A percentile compares a stretch with the other conserved stretches of the same genome.
These are phyloP conservation scores for Stomorhina lunata DNA, from an alignment of 2,888 invertebrate species.

Conservation along the genomic window DNA sequence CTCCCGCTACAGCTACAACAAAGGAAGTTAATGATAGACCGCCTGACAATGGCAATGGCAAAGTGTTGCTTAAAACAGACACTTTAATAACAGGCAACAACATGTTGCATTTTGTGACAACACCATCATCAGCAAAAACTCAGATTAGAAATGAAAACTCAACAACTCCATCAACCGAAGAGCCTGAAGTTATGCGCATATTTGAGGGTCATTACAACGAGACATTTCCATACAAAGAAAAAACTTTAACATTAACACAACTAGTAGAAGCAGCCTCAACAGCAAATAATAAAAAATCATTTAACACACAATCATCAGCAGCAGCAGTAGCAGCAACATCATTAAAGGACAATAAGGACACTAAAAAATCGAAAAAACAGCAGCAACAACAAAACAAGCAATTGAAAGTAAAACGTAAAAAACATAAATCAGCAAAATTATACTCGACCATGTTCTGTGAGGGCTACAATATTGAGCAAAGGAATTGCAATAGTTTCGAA, in stretches of 20 bases:
- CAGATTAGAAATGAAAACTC: constrained; percentile 23
- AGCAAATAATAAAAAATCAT: constrained; percentile 58
- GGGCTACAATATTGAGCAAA: constrained; percentile 80
- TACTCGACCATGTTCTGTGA: constrained; percentile 79
- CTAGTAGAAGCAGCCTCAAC: constrained; percentile 36
- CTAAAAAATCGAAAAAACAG: constrained; percentile 31
- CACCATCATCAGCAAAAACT: constrained; percentile 37
- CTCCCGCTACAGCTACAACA: constrained; percentile 10
- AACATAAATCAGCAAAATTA: constrained; percentile 73
- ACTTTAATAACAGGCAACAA: constrained; percentile 59
- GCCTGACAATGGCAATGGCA: neutral
- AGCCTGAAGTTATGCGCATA: constrained; percentile 64
- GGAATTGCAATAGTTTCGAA: constrained; percentile 79
- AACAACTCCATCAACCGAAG: constrained; percentile 44
- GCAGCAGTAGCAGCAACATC: constrained; percentile 38
- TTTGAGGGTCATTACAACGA: constrained; percentile 63
- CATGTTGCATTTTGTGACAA: constrained; percentile 61
- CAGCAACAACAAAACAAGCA: constrained; percentile 40
- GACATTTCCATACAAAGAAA: constrained; percentile 48
- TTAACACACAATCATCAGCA: constrained; percentile 6
- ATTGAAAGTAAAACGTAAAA: constrained; percentile 70
- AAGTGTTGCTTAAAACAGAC: constrained; percentile 59
- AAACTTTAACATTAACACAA: neutral
- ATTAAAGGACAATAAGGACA: constrained; percentile 39
- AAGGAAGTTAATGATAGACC: constrained; percentile 19